These are phyloP conservation scores for Stomatorhinus walkeri DNA, from an alignment of 2,797 vertebrate species.

Conservation along the genomic window DNA sequence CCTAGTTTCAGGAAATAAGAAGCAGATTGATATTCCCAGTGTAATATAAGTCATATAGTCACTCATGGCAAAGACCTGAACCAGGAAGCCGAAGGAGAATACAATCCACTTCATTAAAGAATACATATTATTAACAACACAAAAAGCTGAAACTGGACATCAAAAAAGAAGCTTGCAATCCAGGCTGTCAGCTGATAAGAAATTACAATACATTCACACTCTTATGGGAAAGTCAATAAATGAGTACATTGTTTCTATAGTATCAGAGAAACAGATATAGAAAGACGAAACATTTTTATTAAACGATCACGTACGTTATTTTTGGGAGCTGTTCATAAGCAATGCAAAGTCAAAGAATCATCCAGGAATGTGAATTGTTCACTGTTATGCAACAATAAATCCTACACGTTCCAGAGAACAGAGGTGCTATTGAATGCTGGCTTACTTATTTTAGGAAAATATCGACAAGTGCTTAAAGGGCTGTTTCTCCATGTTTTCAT, in stretches of 20 bases:
- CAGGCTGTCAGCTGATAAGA: not conserved
- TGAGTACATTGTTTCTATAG: not conserved
- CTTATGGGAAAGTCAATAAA: not conserved
- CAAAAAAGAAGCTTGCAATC: not conserved
- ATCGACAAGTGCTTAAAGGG: constrained; percentile 7
- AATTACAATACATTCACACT: not conserved
- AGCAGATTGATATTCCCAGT: not conserved
- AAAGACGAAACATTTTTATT: not conserved
- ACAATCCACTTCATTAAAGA: not conserved
- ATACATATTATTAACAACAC: not conserved
- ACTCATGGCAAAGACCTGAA: not conserved
- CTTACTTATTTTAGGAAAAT: constrained; percentile 10
- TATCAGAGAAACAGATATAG: not conserved
- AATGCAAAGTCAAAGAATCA: not conserved
- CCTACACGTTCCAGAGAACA: not conserved
- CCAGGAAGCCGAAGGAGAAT: not conserved
- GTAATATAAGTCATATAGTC: not conserved
- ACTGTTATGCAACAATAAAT: constrained; percentile 6
- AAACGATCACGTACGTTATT: not conserved
- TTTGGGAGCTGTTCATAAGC: not conserved
- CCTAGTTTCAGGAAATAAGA: not conserved
- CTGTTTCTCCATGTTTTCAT: not conserved
- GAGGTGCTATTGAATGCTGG: not conserved
- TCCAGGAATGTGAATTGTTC: not conserved
- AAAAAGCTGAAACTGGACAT: not conserved